Evolutionary conservation across 1,140 invertebrate genomes (phyloP), one percentile per base, ranked within the genome.

Genomic region (Aethina tumida): DNA sequence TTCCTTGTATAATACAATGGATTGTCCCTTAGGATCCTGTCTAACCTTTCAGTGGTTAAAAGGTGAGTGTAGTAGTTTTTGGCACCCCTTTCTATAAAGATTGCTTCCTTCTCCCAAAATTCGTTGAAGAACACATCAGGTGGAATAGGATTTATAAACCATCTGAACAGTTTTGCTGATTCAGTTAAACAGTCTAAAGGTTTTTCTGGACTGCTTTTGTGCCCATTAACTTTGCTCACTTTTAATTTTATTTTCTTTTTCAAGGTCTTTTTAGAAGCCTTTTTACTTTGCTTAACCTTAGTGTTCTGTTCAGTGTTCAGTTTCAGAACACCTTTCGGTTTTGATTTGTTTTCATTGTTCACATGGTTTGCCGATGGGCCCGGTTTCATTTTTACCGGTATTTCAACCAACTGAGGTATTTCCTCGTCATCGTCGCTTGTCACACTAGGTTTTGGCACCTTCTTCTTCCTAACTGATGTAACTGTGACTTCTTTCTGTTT

Each of bases 1-100:
- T 97, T 90, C 56, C 84, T 84, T 0, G 77, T 76, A 62, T 80
- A 97, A 44, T 79, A 69, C 26, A 97, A 63, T 52, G 78, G 66
- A 56, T 87, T 73, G 39, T 79, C 65, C 40, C 81, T 61, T 9
- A 97, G 61, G 56, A 94, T 80, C 32, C 71, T 60, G 62, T 96
- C 87, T 13, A 96, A 72, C 47, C 76, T 66, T 16, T 70, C 56
- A 16, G 84, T 84, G 4, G 81, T 81, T 42, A 93, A 77, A 27
- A 94, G 62, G 20, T 75, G 65, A 29, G 70, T 68, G 58, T 81
- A 93, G 56, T 89, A 91, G 9, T 69, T 58, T 2, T 60, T 30
- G 32, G 72, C 68, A 27, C 74, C 67, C 28, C 86, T 69, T 40
- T 75, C 70, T 20, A 96, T 74, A 41, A 81, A 67, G 7, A 92